Conservation (phyloP, 2,888 invertebrate genomes). For the Pachymerium ferrugineum region DNA sequence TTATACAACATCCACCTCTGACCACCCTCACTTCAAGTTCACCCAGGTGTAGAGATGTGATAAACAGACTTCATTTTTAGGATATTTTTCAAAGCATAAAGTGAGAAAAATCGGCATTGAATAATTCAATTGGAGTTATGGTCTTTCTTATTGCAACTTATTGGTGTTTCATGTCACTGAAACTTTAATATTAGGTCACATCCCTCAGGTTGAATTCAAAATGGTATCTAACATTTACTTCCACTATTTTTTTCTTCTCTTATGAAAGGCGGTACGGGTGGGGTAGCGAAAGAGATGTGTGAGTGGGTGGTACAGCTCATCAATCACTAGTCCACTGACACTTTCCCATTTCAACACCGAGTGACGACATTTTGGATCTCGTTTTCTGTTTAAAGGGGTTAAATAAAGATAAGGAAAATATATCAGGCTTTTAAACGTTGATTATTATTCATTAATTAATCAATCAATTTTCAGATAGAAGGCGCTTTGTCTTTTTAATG, state of each 20-base stretch:
- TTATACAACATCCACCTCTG: slow-evolving; percentile 27
- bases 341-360: slow-evolving; percentile 18
- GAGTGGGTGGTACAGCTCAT: slow-evolving; percentile 19
- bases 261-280: slow-evolving; percentile 23
- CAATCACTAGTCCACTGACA: slow-evolving; percentile 22
- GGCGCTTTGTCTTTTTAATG: no score
- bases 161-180: not conserved
- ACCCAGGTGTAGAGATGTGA: slow-evolving; percentile 24
- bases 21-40: slow-evolving; percentile 20
- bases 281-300: slow-evolving; percentile 17
- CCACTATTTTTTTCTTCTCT: not conserved
- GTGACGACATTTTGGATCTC: slow-evolving; percentile 17
- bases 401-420: not conserved
- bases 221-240: slow-evolving; percentile 8
- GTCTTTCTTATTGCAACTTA: not conserved
- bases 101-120: not conserved
- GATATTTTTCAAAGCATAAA: not conserved
- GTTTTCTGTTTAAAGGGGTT: not conserved
- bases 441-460: no score
- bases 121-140: not conserved
- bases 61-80: slow-evolving; percentile 3
- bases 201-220: slow-evolving; percentile 23
- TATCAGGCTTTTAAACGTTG: not conserved
- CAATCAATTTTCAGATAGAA: no score
- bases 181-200: slow-evolving; percentile 15